These are phyloP conservation scores for Lytechinus pictus DNA, from an alignment of 35 echinoderm and acorn worm species.

Conservation along the genomic window DNA sequence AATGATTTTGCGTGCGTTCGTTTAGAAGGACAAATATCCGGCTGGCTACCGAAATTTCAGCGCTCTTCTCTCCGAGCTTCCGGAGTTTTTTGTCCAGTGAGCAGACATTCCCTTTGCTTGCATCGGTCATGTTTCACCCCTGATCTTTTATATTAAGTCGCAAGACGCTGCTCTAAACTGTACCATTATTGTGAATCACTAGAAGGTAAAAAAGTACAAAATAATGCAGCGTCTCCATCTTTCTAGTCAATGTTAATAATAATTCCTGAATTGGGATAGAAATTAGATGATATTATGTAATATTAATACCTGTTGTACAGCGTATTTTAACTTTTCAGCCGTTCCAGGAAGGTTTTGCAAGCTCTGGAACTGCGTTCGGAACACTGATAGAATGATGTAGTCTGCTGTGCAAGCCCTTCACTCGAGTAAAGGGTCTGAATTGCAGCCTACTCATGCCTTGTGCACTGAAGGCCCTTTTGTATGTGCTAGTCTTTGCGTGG, in stretches of 20 bases:
- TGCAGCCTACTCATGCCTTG: too few species aligned
- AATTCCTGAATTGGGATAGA: neutral
- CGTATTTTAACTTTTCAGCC: too few species aligned
- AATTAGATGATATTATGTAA: neutral
- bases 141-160: neutral
- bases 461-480: too few species aligned
- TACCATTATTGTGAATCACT: neutral
- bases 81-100: neutral
- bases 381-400: too few species aligned
- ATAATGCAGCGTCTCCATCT: neutral
- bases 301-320: too few species aligned
- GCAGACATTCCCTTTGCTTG: neutral
- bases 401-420: too few species aligned
- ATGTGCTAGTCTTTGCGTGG: too few species aligned
- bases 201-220: neutral
- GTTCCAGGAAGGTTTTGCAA: too few species aligned
- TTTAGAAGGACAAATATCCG: constrained; percentile 18
- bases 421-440: too few species aligned
- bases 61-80: neutral
- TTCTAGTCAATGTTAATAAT: neutral
- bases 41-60: neutral
- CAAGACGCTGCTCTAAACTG: neutral
- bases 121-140: constrained; percentile 8
- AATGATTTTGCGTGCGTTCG: constrained; percentile 10
- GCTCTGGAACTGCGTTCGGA: too few species aligned